Conservation (phyloP, 2,888 invertebrate species). For the Campoplex nolae region DNA sequence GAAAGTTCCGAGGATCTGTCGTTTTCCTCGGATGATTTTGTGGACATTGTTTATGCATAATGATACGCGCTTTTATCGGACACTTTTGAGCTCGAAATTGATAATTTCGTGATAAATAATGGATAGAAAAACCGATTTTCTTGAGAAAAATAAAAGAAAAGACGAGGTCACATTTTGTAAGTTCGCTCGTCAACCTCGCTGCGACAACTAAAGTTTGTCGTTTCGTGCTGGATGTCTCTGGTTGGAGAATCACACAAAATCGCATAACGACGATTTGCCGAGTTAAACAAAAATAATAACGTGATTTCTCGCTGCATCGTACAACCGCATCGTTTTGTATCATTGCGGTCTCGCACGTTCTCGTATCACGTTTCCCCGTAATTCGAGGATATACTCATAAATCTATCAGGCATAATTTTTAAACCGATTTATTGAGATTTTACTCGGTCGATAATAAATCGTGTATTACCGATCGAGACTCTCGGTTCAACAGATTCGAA, state of each 20-base stretch:
- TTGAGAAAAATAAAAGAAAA: neutral
- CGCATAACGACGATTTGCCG: slow-evolving; percentile 38
- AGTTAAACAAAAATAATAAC: slow-evolving; percentile 22
- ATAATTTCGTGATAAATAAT: neutral
- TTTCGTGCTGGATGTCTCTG: slow-evolving; percentile 28
- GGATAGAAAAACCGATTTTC: neutral
- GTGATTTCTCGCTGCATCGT: slow-evolving; percentile 40
- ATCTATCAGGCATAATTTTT: slow-evolving; percentile 4
- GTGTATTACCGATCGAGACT: slow-evolving; percentile 30
- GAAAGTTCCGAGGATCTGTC: slow-evolving; percentile 67
- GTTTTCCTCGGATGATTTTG: slow-evolving; percentile 75
- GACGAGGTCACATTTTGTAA: slow-evolving; percentile 12
- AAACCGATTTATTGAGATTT: slow-evolving; percentile 6
- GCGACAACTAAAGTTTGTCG: slow-evolving; percentile 63
- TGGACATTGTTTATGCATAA: slow-evolving; percentile 73
- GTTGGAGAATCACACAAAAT: slow-evolving; percentile 42
- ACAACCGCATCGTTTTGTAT: slow-evolving; percentile 51
- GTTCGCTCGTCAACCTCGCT: slow-evolving; percentile 53
- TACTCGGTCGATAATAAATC: slow-evolving; percentile 24
- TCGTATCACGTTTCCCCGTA: slow-evolving; percentile 45
- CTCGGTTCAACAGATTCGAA: neutral
- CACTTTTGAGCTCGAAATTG: neutral
- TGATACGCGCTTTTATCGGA: neutral
- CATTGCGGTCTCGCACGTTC: slow-evolving; percentile 61
- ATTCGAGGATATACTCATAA: slow-evolving; percentile 9